phyloP scores from a whole-genome alignment of 2,888 invertebrate genomes.

The Chloroclysta siterata region DNA sequence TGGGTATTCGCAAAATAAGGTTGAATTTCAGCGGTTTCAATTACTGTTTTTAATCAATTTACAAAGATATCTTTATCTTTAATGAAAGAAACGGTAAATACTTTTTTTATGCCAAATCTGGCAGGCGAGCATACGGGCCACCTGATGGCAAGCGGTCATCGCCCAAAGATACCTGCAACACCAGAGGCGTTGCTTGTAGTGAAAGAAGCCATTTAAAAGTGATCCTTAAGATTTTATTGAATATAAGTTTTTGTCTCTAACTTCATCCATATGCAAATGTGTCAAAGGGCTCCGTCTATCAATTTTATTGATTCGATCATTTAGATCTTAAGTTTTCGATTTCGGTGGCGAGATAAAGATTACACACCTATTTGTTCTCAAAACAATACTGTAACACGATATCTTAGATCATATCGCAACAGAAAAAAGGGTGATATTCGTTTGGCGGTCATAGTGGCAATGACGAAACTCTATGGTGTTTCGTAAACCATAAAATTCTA shows the following conservation, averaged over 20 bases:
- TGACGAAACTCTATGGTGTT: conserved; percentile 21
- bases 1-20: too few species aligned
- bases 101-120: too few species aligned
- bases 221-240: neutral
- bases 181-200: neutral
- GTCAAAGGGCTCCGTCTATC: conserved; percentile 8
- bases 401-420: conserved; percentile 1
- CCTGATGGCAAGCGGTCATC: too few species aligned
- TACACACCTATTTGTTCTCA: conserved; percentile 28
- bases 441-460: neutral
- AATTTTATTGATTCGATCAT: conserved; percentile 21
- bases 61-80: too few species aligned
- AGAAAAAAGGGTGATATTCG: conserved; percentile 3
- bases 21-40: too few species aligned
- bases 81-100: too few species aligned
- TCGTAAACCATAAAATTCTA: conserved; percentile 33
- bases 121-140: too few species aligned
- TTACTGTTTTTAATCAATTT: too few species aligned
- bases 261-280: conserved; percentile 10
- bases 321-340: conserved; percentile 38
- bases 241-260: neutral
- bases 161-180: too few species aligned
- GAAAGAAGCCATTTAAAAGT: too few species aligned
- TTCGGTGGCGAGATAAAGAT: conserved; percentile 36
- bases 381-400: conserved; percentile 7